phyloP scores from a whole-genome alignment of 2,113 vertebrate genomes.

The Setophaga petechia region DNA sequence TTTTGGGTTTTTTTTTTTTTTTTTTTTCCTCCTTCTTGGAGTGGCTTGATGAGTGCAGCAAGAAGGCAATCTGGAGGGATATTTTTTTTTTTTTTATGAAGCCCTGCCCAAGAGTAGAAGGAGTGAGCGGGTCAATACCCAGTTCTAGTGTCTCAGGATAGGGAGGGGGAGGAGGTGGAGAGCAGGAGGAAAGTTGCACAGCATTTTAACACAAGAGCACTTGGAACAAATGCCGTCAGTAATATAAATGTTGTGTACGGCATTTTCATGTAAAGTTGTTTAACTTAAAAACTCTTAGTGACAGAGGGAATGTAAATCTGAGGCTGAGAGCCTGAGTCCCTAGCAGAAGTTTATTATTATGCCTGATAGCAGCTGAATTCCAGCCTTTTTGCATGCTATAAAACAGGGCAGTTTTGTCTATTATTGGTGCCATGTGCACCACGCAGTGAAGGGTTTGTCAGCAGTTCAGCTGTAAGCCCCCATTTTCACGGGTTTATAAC shows the following conservation, averaged over 20 bases:
- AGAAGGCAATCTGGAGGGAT: neutral
- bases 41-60: neutral
- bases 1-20: too few relatives aligned
- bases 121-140: fast-evolving
- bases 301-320: slow-evolving; percentile 73
- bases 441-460: slow-evolving; percentile 18
- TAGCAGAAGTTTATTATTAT: slow-evolving; percentile 74
- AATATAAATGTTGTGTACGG: slow-evolving; percentile 69
- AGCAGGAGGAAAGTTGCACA: neutral
- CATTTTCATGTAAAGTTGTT: slow-evolving; percentile 72
- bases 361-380: slow-evolving; percentile 70
- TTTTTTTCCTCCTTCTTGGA: neutral
- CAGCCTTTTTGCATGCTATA: slow-evolving; percentile 55
- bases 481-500: slow-evolving; percentile 43
- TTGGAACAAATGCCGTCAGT: slow-evolving; percentile 14
- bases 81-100: neutral
- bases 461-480: slow-evolving; percentile 40
- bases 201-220: neutral
- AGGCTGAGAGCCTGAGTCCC: slow-evolving; percentile 60
- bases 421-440: neutral
- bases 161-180: neutral
- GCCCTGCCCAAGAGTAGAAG: neutral
- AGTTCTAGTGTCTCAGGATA: neutral
- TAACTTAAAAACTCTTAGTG: slow-evolving; percentile 67
- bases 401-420: slow-evolving; percentile 61